Base-by-base conservation (phyloP, 1,140 invertebrate genomes). In the Pentalonia nigronervosa region DNA sequence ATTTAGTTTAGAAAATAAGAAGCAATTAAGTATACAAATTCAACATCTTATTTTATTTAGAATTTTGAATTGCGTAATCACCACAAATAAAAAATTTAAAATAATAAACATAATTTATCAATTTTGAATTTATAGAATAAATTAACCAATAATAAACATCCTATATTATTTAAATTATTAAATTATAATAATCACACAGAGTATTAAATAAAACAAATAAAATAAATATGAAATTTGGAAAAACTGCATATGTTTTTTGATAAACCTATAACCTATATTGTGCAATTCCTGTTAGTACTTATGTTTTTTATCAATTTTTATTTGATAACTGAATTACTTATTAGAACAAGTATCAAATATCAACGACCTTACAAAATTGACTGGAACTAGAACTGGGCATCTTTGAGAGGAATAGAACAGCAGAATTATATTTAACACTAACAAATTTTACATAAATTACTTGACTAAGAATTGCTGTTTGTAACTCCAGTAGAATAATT, bases 401-500 rank as follows among this genome's bases (percentile, higher is more conserved):
- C 17, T 36, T 90, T 45, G 14, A 36, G 41, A 47, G 14, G 89
- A 56, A 45, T 30, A 67, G 36, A 56, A 17, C 11, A 20, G 36
- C 36, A 45, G 25, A 45, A 67, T 67, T 56, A 34, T 11, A 67
- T 89, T 95, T 95, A 90, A 94, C 93, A 86, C 94, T 94, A 67
- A 95, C 94, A 93, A 94, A 94, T 94, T 95, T 95, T 87, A 96
- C 95, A 94, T 96, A 95, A 89, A 96, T 95, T n/a, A 94, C 95
- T 94, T 95, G 95, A 93, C 94, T 95, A 93, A 94, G 95, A 47
- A 95, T 94, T 94, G 95, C 94, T 48, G 95, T 95, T 91, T 94
- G 94, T 89, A 45, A 95, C 95, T 94, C 95, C 95, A 94, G 95
- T 96, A 84, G 96, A 96, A 94, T 96, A 95, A 95, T 94, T 89